A percentile compares a stretch with the other conserved stretches of the same genome.
phyloP scores from a whole-genome alignment of 1,140 invertebrate genomes.

The Drosophila dunni region DNA sequence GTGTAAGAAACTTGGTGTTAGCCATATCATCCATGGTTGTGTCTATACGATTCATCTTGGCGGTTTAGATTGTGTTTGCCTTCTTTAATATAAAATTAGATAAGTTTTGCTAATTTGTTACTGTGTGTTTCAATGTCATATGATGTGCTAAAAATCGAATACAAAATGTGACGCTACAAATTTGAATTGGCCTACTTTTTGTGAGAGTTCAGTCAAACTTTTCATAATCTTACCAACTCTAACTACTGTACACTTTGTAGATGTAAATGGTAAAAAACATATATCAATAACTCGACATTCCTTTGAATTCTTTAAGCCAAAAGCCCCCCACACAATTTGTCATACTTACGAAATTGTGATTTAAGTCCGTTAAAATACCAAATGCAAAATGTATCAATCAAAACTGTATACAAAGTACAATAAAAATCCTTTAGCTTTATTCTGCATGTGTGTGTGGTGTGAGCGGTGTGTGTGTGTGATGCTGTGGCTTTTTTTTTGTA shows the following conservation, averaged over 20 bases:
- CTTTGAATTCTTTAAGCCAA: constrained; percentile 19
- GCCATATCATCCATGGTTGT: constrained; percentile 75
- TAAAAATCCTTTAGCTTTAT: constrained; percentile 56
- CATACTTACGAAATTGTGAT: constrained; percentile 56
- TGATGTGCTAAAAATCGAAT: background rate
- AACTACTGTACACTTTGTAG: background rate
- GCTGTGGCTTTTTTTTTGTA: constrained; percentile 9
- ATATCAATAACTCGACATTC: background rate
- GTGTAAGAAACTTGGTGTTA: constrained; percentile 73
- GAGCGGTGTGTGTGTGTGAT: background rate
- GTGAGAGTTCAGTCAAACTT: too few relatives aligned
- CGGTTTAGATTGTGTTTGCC: constrained; percentile 1
- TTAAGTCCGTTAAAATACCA: constrained; percentile 60
- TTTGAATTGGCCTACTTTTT: too few relatives aligned
- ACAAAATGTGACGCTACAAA: background rate
- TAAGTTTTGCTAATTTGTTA: background rate
- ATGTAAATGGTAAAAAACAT: background rate
- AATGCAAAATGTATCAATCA: constrained; percentile 76
- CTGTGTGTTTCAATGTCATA: background rate
- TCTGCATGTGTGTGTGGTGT: background rate
- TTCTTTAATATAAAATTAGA: background rate
- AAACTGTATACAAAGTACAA: constrained; percentile 54
- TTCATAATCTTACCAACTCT: background rate
- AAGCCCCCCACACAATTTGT: constrained; percentile 50
- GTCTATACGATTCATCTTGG: constrained; percentile 76